These are phyloP conservation scores for Pollenia griseotomentosa DNA, from an alignment of 2,888 invertebrate species.

Conservation along the genomic window DNA sequence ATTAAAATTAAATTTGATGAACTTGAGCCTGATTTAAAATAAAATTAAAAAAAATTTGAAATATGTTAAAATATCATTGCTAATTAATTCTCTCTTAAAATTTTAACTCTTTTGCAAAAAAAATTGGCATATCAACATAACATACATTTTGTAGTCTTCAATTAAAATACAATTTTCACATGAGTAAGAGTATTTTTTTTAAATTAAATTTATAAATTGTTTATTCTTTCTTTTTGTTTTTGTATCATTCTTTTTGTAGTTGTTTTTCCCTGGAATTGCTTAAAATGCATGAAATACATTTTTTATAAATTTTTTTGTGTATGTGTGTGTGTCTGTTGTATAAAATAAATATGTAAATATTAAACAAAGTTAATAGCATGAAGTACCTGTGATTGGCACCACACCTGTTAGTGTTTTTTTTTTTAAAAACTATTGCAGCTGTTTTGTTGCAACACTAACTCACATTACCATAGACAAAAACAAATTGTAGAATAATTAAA, in stretches of 20 bases:
- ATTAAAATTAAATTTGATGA: too few relatives aligned
- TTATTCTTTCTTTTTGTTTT: background rate
- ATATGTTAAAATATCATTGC: too few relatives aligned
- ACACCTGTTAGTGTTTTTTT: background rate
- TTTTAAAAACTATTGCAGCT: background rate
- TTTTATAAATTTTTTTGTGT: background rate
- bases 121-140: too few relatives aligned
- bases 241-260: background rate
- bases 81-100: too few relatives aligned
- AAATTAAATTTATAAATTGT: constrained; percentile 44
- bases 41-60: too few relatives aligned
- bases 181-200: background rate
- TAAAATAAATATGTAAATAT: background rate
- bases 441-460: background rate
- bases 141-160: too few relatives aligned
- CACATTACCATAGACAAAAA: constrained; percentile 2
- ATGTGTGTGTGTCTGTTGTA: background rate
- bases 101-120: too few relatives aligned
- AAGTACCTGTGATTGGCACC: constrained; percentile 29
- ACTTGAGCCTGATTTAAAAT: too few relatives aligned
- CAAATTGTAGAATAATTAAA: background rate
- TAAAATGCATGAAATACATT: constrained; percentile 16
- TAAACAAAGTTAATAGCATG: constrained; percentile 14
- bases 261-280: constrained; percentile 11
- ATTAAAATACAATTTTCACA: too few relatives aligned